Percentiles rank a stretch among this genome's conserved stretches.
phyloP scores from a whole-genome alignment of 2,113 vertebrate genomes.

The Tragelaphus scriptus region DNA sequence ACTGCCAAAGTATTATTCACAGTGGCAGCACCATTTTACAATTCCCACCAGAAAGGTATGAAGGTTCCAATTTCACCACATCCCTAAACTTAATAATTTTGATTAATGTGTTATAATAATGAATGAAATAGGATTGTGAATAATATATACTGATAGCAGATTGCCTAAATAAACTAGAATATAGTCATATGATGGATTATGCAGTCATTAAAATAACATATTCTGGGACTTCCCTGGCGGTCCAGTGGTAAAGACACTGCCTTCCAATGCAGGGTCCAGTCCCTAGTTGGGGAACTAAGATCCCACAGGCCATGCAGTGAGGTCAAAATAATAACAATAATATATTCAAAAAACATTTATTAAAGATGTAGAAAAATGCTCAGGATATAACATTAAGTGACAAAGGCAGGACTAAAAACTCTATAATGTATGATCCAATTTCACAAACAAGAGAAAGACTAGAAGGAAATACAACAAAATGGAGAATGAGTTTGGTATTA shows the following conservation, averaged over 20 bases:
- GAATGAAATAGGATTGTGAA: slow-evolving; percentile 2
- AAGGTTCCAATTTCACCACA: slow-evolving; percentile 2
- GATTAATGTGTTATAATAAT: background rate
- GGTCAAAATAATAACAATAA: background rate
- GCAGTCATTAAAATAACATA: slow-evolving; percentile 13
- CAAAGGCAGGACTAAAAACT: slow-evolving; percentile 28
- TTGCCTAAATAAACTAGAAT: slow-evolving; percentile 31
- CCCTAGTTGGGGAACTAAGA: background rate
- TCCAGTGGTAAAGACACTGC: background rate
- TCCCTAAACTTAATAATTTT: slow-evolving; percentile 29
- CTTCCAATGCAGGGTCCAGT: background rate
- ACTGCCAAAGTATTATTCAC: slow-evolving; percentile 2
- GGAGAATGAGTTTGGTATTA: slow-evolving; percentile 15
- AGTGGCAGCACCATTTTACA: slow-evolving; percentile 6
- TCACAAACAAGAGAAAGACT: background rate
- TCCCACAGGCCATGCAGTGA: background rate
- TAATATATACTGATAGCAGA: background rate
- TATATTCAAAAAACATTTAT: background rate
- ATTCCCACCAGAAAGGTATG: slow-evolving; percentile 3
- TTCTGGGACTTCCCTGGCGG: background rate
- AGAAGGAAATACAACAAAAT: slow-evolving; percentile 32
- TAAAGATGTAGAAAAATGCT: slow-evolving; percentile 13
- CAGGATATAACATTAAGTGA: background rate
- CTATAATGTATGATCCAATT: background rate
- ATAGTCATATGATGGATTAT: background rate